Base-by-base conservation (phyloP, 2,797 vertebrate species). In the Hybognathus amarus region DNA sequence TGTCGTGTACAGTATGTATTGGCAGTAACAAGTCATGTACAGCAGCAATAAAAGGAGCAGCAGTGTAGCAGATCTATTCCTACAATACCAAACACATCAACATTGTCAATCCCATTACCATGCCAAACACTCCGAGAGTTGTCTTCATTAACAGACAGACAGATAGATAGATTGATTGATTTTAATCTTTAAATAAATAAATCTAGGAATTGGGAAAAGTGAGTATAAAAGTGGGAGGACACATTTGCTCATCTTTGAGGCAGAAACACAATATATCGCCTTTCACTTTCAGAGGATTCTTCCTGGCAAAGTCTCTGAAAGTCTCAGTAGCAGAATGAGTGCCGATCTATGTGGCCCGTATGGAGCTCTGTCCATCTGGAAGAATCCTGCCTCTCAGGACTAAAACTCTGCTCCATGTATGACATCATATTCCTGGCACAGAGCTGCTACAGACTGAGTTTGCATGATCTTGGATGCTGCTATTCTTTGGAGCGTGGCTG, bases 371-470 rank as follows among this genome's bases (percentile, higher is more conserved):
- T 79, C 64, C 59, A 80, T 85, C 76, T 85, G 75, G 73, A 77
- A 79, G 79, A 77, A 63, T 73, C 27, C 47, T 68, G 30, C 47
- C 67, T 86, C 67, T 74, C n/a, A 47, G 75, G 82, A 78, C 61
- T 69, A 81, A 82, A 78, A 84, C 68, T 77, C 56, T 56, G 64
- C 76, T 50, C 50, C 67, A 75, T 38, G 8, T 68, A 83, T 83
- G 84, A 87, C 84, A 82, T 81, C 84, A 85, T 56, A 68, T 30
- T 84, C 61, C 56, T 61, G 82, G 80, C 68, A 77, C 61, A 17
- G 76, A 59, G 69, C 38, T 47, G 27, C 59, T 83, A 64, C 82
- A 77, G 74, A 64, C 82, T 59, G 64, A 38, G 52, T 68, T 83
- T 50, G 66, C 66, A 70, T 38, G 52, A 77, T 82, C 71, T 67